A percentile compares a stretch with the other conserved stretches of the same genome.
phyloP scores from a whole-genome alignment of 2,797 vertebrate genomes.

The Halcyon chelicuti region DNA sequence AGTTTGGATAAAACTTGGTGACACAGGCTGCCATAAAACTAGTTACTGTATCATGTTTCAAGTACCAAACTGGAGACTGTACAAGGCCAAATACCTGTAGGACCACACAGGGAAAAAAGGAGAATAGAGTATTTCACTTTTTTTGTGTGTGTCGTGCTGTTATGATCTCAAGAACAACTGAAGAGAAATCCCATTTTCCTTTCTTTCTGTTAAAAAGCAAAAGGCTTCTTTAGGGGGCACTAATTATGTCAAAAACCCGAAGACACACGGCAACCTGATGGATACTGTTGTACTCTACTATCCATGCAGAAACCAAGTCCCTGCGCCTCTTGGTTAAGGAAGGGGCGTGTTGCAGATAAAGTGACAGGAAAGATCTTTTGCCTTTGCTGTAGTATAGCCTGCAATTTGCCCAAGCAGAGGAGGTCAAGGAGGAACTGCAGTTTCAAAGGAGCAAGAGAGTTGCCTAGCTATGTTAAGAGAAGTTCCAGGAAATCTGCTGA shows the following conservation, averaged over 20 bases:
- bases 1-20: not conserved
- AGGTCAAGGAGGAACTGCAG: not conserved
- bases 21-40: not conserved
- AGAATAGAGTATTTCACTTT: not conserved
- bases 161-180: not conserved
- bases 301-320: not conserved
- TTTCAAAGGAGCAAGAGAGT: not conserved
- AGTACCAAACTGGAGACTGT: not conserved
- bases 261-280: not conserved
- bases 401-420: not conserved
- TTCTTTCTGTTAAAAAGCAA: not conserved
- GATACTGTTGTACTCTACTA: not conserved
- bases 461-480: not conserved
- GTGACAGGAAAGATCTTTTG: not conserved
- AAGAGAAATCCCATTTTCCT: not conserved
- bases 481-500: constrained; percentile 48
- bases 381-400: not conserved
- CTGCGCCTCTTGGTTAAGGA: not conserved
- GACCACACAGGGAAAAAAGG: not conserved
- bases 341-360: not conserved
- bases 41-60: not conserved
- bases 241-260: not conserved
- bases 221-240: not conserved
- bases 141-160: not conserved
- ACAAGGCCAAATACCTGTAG: not conserved